Evolutionary conservation across 1,140 invertebrate species (phyloP).

Genomic region (Brachionus koreanus): DNA sequence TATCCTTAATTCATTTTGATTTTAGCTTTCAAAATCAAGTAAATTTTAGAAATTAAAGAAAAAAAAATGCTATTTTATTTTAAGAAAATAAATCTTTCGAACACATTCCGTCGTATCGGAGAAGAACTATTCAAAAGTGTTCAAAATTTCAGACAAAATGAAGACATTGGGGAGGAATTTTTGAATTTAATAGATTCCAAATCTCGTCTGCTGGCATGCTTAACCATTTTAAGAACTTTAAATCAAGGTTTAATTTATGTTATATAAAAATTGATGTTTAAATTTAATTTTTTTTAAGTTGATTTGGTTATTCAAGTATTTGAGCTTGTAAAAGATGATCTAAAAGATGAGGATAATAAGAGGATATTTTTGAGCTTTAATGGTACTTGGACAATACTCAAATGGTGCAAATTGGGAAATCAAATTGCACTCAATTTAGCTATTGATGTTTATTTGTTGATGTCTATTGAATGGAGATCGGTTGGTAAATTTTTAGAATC

Average conservation of each 20-base stretch:
- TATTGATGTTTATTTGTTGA: slow-evolving; percentile 55
- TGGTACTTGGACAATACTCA: slow-evolving; percentile 52
- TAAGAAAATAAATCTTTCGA: slow-evolving; percentile 53
- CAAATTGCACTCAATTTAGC: slow-evolving; percentile 51
- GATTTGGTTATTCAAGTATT: slow-evolving; percentile 57
- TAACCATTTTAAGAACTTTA: slow-evolving; percentile 55
- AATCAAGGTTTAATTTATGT: slow-evolving; percentile 51
- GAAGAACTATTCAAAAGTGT: slow-evolving; percentile 52
- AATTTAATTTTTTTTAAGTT: slow-evolving; percentile 48
- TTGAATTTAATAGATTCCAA: slow-evolving; percentile 53
- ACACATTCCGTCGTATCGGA: slow-evolving; percentile 54
- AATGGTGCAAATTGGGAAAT: slow-evolving; percentile 55
- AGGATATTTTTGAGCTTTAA: slow-evolving; percentile 56
- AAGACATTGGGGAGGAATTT: slow-evolving; percentile 48
- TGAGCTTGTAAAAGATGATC: slow-evolving; percentile 53
- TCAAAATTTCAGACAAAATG: slow-evolving; percentile 46
- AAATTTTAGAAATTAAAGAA: slow-evolving; percentile 46
- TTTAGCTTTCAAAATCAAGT: slow-evolving; percentile 48
- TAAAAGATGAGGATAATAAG: slow-evolving; percentile 54
- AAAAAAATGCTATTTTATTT: not conserved
- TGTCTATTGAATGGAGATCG: slow-evolving; percentile 54
- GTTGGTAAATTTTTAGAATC: slow-evolving; percentile 52
- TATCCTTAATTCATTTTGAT: slow-evolving; percentile 54
- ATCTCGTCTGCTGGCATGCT: slow-evolving; percentile 51
- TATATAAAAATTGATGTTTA: not conserved